Percentiles rank a stretch among this genome's conserved stretches.
These are phyloP conservation scores for Pipa parva DNA, from an alignment of 2,113 vertebrate species.

Conservation along the genomic window DNA sequence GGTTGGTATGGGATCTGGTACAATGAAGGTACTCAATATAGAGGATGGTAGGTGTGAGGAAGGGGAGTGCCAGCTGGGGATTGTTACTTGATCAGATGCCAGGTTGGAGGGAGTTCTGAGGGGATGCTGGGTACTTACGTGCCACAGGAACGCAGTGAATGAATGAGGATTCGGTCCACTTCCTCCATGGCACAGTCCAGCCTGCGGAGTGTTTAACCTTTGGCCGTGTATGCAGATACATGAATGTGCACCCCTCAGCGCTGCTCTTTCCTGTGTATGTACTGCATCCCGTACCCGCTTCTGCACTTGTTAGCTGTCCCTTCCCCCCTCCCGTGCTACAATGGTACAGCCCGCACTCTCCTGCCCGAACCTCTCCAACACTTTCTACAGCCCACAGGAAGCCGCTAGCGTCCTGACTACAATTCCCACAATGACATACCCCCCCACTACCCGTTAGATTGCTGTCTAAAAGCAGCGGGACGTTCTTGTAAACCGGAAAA, in stretches of 20 bases:
- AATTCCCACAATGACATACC: constrained; percentile 19
- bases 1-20: too few species aligned
- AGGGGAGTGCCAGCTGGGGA: too few species aligned
- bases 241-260: neutral
- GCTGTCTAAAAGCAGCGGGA: neutral
- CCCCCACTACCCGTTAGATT: neutral
- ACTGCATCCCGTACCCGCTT: too few species aligned
- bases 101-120: too few species aligned
- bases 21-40: too few species aligned
- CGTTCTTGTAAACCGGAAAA: neutral
- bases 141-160: constrained; percentile 77
- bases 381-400: constrained; percentile 26
- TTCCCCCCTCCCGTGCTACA: too few species aligned
- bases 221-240: neutral
- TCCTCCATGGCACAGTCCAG: constrained; percentile 72
- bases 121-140: constrained; percentile 66
- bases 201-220: constrained; percentile 7
- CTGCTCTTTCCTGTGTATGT: constrained; percentile 4
- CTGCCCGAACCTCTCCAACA: constrained; percentile 19
- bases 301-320: too few species aligned
- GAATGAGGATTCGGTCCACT: constrained; percentile 85
- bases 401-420: constrained; percentile 14
- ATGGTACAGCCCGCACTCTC: constrained; percentile 3
- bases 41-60: too few species aligned
- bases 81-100: too few species aligned